Evolutionary conservation across 2,888 invertebrate species (phyloP), one percentile per base, ranked within the genome.

Genomic region (Platycheirus albimanus): DNA sequence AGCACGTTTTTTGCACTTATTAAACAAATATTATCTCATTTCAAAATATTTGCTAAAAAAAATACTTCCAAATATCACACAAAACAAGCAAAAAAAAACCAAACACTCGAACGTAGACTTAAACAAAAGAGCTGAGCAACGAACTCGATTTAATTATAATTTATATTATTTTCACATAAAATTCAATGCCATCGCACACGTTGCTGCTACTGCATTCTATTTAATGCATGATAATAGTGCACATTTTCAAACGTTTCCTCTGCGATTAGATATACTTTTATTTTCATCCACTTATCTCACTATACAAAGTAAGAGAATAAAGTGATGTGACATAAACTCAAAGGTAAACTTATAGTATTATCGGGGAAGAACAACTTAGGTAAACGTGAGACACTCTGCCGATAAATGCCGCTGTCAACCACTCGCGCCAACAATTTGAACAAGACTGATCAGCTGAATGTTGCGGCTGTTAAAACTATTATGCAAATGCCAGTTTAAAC

Each of bases 351-450:
- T 56, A 51, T n/a, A n/a, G 47, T 54, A 4, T 24, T 24, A 4
- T 15, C 28, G 17, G n/a, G 11, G 13, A 52, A 72, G n/a, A 36
- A 17, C 2, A 1, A 24, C 30, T 30, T n/a, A n/a, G n/a, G n/a
- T 19, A 63, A 54, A 69, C 56, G 63, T 75, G 63, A 54, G 70
- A 71, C 56, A 72, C 20, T 67, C 74, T 61, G 79, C 51, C 64
- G 56, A 67, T 67, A 63, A 52, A 45, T 7, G 64, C 64, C 72
- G 58, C 64, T 69, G 69, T 43, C 69, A 69, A 64, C 90, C 88
- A 87, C 88, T 88, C 88, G 86, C 88, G 88, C 87, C 89, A 88
- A 89, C 88, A 88, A 88, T 87, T 88, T 88, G 88, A 88, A 87
- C 87, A 87, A 88, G 87, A 89, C 89, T 89, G 88, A 90, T 87